These are phyloP conservation scores for Brachynemurus nebulosus DNA, from an alignment of 2,888 invertebrate genomes.

Conservation along the genomic window DNA sequence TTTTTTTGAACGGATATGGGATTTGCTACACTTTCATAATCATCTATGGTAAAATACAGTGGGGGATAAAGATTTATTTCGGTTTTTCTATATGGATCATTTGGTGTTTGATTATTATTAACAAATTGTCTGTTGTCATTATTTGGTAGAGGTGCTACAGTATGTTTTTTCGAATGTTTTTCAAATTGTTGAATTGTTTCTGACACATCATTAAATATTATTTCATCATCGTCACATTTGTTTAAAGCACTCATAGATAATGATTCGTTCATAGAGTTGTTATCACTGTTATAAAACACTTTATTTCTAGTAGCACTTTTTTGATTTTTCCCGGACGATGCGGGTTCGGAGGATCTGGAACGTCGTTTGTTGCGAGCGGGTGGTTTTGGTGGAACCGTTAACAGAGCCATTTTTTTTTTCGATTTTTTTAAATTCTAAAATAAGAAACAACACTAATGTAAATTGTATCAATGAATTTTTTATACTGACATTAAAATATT, in stretches of 20 bases:
- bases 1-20: constrained; percentile 19
- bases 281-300: too few species aligned
- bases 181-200: background rate
- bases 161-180: background rate
- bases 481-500: too few species aligned
- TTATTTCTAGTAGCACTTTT: too few species aligned
- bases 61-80: constrained; percentile 1
- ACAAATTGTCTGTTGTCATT: background rate
- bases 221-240: too few species aligned
- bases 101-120: background rate
- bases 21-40: constrained; percentile 60
- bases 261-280: too few species aligned
- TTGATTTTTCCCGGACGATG: background rate
- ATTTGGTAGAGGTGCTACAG: background rate
- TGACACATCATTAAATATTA: background rate
- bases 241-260: background rate
- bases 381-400: background rate
- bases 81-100: too few species aligned
- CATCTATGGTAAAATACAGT: constrained; percentile 34
- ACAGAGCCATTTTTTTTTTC: background rate
- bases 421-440: too few species aligned
- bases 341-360: background rate
- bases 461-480: too few species aligned
- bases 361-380: background rate
- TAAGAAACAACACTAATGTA: too few species aligned